phyloP scores from a whole-genome alignment of 2,888 invertebrate genomes.

The Meliscaeva auricollis region DNA sequence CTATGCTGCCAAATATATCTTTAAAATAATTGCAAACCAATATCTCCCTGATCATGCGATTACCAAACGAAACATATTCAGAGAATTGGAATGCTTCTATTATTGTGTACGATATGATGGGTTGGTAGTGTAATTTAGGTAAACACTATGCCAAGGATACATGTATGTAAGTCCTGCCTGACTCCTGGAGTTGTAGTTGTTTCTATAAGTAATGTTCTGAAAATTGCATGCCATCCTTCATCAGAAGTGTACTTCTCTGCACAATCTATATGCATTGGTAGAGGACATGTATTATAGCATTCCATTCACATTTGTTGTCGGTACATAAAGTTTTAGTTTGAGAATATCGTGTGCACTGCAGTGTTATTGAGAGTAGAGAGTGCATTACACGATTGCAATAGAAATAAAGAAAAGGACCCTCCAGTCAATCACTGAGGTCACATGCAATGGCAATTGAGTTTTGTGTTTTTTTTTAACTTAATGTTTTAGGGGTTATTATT shows the following conservation, averaged over 20 bases:
- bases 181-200: background rate
- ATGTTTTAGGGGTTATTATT: background rate
- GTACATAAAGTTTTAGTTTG: background rate
- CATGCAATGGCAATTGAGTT: constrained; percentile 69
- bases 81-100: constrained; percentile 61
- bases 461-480: constrained; percentile 2
- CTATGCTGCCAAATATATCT: constrained; percentile 9
- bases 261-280: background rate
- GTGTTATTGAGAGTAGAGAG: constrained; percentile 38
- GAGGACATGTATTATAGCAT: background rate
- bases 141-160: constrained; percentile 54
- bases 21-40: constrained; percentile 57
- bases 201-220: constrained; percentile 37
- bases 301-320: constrained; percentile 12
- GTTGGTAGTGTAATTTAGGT: constrained; percentile 61
- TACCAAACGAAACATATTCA: constrained; percentile 42
- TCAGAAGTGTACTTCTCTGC: background rate
- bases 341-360: constrained; percentile 37
- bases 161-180: background rate
- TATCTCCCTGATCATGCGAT: constrained; percentile 56
- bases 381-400: constrained; percentile 69
- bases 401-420: constrained; percentile 66
- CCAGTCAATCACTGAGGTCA: constrained; percentile 68
- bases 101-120: background rate
- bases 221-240: constrained; percentile 69